Conservation (phyloP, 2,797 vertebrate species). For the Loriculus beryllinus region DNA sequence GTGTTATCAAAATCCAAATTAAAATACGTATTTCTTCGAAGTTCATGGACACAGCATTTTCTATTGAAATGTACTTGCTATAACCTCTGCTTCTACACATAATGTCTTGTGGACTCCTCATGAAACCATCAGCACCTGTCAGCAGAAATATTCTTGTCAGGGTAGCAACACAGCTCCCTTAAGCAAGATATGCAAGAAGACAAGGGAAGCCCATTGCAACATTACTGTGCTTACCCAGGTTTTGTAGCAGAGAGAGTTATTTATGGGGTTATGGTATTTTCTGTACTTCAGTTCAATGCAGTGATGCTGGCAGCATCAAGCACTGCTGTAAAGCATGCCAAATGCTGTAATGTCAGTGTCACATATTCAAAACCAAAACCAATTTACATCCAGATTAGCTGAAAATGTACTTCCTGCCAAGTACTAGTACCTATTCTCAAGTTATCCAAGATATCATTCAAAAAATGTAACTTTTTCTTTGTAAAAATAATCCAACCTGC, state of each 20-base stretch:
- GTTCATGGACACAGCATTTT: neutral
- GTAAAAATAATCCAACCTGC: neutral
- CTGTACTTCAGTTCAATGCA: neutral
- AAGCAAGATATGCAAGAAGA: neutral
- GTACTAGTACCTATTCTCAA: neutral
- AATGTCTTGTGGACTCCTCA: neutral
- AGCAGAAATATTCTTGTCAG: neutral
- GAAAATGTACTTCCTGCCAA: neutral
- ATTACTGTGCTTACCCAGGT: neutral
- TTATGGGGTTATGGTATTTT: neutral
- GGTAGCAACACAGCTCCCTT: neutral
- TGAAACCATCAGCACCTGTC: fast-evolving
- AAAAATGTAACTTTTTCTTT: neutral
- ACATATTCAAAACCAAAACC: neutral
- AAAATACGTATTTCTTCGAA: neutral
- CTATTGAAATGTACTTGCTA: neutral
- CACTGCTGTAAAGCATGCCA: neutral
- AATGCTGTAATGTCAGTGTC: neutral
- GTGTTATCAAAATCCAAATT: neutral
- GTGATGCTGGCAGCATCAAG: neutral
- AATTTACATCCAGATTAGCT: neutral
- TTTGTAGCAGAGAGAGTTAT: neutral
- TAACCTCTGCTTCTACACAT: neutral
- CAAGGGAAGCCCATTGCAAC: neutral
- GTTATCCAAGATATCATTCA: neutral